Percentiles rank a stretch among this genome's conserved stretches.
phyloP scores from a whole-genome alignment of 64 coral and sea anemone genomes.

The Montipora cactus region DNA sequence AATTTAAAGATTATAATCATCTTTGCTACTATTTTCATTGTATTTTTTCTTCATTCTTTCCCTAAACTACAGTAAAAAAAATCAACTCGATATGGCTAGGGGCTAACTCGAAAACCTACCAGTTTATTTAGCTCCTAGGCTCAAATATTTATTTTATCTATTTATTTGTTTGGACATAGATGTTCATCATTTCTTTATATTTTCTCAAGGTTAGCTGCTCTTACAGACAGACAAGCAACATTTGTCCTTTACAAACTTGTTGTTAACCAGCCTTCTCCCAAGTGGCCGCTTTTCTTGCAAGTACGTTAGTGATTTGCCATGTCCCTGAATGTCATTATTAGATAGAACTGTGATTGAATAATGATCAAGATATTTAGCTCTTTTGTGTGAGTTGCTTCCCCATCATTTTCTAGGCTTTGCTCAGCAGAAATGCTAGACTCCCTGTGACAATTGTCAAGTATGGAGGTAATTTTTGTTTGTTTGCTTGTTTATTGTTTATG shows the following conservation, averaged over 20 bases:
- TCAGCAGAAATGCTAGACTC: constrained; percentile 85
- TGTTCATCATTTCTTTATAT: not conserved
- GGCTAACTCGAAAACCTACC: too few relatives aligned
- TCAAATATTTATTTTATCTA: too few relatives aligned
- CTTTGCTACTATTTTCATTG: too few relatives aligned
- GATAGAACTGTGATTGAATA: not conserved
- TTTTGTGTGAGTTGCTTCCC: not conserved
- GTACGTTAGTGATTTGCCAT: constrained; percentile 29
- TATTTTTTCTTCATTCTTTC: too few relatives aligned
- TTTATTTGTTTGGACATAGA: not conserved
- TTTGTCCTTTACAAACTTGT: constrained; percentile 93
- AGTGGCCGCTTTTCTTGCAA: constrained; percentile 83
- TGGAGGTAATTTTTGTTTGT: constrained; percentile 56
- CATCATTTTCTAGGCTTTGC: constrained; percentile 62
- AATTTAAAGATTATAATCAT: too few relatives aligned
- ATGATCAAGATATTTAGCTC: too few relatives aligned
- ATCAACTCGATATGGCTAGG: too few relatives aligned
- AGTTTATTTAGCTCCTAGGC: too few relatives aligned
- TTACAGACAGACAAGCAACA: constrained; percentile 86
- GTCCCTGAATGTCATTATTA: not conserved
- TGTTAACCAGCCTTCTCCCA: constrained; percentile 88
- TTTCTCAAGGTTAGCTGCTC: constrained; percentile 53
- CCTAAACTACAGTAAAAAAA: too few relatives aligned
- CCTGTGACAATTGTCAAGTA: constrained; percentile 90
- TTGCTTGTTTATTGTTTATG: too few relatives aligned